Evolutionary conservation across 2,888 invertebrate genomes (phyloP).

Genomic region (Keiferia lycopersicella): DNA sequence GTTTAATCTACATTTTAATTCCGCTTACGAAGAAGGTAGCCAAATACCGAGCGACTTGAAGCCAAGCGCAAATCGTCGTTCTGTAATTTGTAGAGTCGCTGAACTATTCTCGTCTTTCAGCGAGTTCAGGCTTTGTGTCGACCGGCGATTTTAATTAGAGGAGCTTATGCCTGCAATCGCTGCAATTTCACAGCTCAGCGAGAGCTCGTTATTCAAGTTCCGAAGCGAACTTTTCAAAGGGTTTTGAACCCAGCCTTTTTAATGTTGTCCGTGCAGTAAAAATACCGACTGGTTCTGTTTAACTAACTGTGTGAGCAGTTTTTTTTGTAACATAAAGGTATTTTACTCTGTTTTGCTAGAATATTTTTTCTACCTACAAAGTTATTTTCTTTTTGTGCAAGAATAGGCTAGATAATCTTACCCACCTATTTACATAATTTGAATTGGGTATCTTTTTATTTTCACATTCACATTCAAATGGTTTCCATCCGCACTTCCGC

Average conservation of each 20-base stretch:
- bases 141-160: conserved; percentile 42
- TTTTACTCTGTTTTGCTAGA: neutral
- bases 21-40: no score
- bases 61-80: neutral
- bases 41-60: no score
- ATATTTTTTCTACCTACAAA: no score
- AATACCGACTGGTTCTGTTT: neutral
- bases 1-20: no score
- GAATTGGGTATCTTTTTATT: no score
- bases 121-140: conserved; percentile 31
- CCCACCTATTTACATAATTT: no score
- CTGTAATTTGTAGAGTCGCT: conserved; percentile 21
- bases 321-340: neutral
- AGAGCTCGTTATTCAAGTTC: conserved; percentile 13
- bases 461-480: no score
- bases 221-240: conserved; percentile 32
- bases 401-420: no score
- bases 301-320: neutral
- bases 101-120: conserved; percentile 25
- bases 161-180: conserved; percentile 33
- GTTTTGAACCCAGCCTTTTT: neutral
- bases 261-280: neutral
- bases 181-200: conserved; percentile 36
- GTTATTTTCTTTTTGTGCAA: neutral
- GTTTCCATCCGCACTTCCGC: no score